phyloP scores from a whole-genome alignment of 2,113 vertebrate species.

The Sylvietta virens region DNA sequence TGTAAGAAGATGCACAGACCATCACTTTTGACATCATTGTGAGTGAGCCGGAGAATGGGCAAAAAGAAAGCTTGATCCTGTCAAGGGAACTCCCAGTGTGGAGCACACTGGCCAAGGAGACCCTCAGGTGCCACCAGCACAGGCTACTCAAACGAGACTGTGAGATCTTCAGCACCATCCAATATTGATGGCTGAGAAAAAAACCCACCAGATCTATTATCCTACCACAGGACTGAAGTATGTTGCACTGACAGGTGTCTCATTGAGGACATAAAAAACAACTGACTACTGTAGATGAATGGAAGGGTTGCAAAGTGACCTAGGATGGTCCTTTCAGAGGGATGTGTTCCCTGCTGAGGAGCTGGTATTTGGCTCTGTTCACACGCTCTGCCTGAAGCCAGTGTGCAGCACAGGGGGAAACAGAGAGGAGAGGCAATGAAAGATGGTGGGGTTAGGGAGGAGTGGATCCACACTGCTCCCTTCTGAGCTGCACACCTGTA shows the following conservation, averaged over 20 bases:
- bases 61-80: not conserved
- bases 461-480: not conserved
- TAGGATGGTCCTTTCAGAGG: not conserved
- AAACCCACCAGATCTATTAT: not conserved
- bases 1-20: not conserved
- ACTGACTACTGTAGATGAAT: not conserved
- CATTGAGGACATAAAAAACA: not conserved
- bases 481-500: not conserved
- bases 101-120: not conserved
- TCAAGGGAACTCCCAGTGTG: not conserved
- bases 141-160: not conserved
- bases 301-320: not conserved
- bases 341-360: not conserved
- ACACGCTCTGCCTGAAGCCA: not conserved
- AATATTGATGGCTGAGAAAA: not conserved
- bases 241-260: not conserved
- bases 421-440: not conserved
- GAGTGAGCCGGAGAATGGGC: not conserved
- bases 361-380: not conserved
- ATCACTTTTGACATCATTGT: not conserved
- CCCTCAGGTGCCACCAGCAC: not conserved
- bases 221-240: not conserved
- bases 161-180: not conserved
- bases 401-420: not conserved
- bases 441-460: not conserved